Evolutionary conservation across 2,888 invertebrate species (phyloP), one percentile per base, ranked within the genome.

Genomic region (Heliconius cydno): DNA sequence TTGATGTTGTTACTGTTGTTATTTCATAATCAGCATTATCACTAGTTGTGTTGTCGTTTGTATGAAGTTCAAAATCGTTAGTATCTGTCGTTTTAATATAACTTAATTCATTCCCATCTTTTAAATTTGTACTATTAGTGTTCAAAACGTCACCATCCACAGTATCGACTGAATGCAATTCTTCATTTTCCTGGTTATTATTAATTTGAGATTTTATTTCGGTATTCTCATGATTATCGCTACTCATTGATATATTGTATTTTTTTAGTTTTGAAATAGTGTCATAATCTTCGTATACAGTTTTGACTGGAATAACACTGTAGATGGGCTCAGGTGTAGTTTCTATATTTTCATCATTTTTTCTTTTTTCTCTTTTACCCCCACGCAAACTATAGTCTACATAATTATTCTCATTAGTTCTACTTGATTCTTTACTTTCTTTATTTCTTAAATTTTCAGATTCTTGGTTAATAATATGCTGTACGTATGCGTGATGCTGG

Each of bases 381-480:
- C 78, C 60, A 19, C 83, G 80, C 25, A 85, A 70, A 30, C 85
- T 85, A 66, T 87, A 83, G 80, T 87, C 87, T 78, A 85, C 75
- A 72, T 84, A 73, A 19, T 83, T 81, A 22, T 79, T 77, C 66
- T 83, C 77, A 13, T 38, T 25, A 15, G 38, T 73, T 80, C 67
- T 78, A 19, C 79, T 71, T 71, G 60, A 77, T 30, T 80, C 71
- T 60, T 66, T 75, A 34, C 80, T 75, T 70, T 81, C 68, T 34
- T 81, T 76, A 46, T 75, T 82, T 82, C 82, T 73, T 30, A 89
- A 76, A 73, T 86, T 87, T 25, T 85, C 81, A n/a, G 88, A 82
- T 84, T 93, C 92, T 81, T 93, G 88, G 81, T 88, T 84, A 34
- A 94, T 76, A 66, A 93, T 84, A 71, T 88, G 86, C 41, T 88